Conservation (phyloP, 2,113 vertebrate genomes). For the Actinemys pallida region DNA sequence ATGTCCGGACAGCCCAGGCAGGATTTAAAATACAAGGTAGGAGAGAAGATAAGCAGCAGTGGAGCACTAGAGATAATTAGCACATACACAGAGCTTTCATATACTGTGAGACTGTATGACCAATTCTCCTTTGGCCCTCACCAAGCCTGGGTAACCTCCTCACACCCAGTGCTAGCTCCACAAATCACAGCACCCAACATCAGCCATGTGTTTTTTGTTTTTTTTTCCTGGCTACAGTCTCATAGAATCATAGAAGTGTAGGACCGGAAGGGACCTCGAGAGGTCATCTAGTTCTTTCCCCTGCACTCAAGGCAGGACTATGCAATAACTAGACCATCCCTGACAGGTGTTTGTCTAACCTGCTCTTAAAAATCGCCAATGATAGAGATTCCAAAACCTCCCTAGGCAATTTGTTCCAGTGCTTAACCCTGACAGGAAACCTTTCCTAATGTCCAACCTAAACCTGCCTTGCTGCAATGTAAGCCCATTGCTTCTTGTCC, state of each 20-base stretch:
- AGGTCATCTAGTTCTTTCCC: background rate
- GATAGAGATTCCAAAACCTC: background rate
- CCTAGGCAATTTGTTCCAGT: background rate
- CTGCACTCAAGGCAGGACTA: background rate
- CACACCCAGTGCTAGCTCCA: background rate
- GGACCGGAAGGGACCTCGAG: background rate
- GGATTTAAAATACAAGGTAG: background rate
- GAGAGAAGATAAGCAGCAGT: background rate
- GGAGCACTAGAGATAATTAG: background rate
- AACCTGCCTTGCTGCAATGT: background rate
- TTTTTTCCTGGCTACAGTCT: background rate
- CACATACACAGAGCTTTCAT: background rate
- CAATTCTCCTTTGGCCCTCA: background rate
- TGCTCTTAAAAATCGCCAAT: background rate
- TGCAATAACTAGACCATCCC: background rate
- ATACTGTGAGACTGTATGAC: background rate
- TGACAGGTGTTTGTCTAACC: background rate
- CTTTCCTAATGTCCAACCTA: background rate
- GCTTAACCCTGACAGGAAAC: background rate
- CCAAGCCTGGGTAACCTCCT: background rate
- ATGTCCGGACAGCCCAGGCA: constrained; percentile 23
- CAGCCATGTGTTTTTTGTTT: background rate
- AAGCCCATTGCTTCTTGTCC: background rate
- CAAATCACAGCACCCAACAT: background rate
- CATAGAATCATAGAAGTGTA: background rate